These are phyloP conservation scores for Lates calcarifer DNA, from an alignment of 2,113 vertebrate genomes.

Conservation along the genomic window DNA sequence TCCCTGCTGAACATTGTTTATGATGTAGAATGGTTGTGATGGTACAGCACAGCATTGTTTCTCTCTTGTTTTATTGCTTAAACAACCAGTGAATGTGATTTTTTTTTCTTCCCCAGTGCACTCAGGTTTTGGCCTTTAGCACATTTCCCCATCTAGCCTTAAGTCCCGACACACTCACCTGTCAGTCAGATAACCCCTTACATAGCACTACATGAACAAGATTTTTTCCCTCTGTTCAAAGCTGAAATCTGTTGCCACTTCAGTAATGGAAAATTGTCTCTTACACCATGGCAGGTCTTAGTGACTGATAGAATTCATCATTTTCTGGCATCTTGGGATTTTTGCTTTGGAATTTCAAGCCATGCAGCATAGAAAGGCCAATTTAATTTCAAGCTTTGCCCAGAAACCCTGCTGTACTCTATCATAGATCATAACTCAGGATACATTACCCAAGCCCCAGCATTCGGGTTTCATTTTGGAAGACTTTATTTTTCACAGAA, in stretches of 20 bases:
- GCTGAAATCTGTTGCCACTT: slow-evolving; percentile 78
- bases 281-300: slow-evolving; percentile 71
- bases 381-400: slow-evolving; percentile 71
- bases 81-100: slow-evolving; percentile 34
- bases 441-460: slow-evolving; percentile 41
- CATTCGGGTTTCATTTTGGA: slow-evolving; percentile 40
- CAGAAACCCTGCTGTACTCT: slow-evolving; percentile 53
- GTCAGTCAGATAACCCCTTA: slow-evolving; percentile 79
- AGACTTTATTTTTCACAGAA: slow-evolving; percentile 55
- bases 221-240: slow-evolving; percentile 61
- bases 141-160: slow-evolving; percentile 60
- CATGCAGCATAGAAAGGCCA: slow-evolving; percentile 61
- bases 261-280: slow-evolving; percentile 83
- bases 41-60: background rate
- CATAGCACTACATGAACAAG: slow-evolving; percentile 67
- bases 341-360: slow-evolving; percentile 68
- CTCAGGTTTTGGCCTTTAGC: slow-evolving; percentile 42
- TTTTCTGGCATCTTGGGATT: slow-evolving; percentile 75
- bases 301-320: slow-evolving; percentile 82
- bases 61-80: slow-evolving; percentile 35
- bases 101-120: slow-evolving; percentile 3
- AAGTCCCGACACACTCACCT: slow-evolving; percentile 74
- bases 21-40: background rate
- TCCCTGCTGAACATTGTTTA: background rate
- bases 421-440: slow-evolving; percentile 66